Conservation (phyloP, 2,797 vertebrate genomes). For the Podarcis siculus region DNA sequence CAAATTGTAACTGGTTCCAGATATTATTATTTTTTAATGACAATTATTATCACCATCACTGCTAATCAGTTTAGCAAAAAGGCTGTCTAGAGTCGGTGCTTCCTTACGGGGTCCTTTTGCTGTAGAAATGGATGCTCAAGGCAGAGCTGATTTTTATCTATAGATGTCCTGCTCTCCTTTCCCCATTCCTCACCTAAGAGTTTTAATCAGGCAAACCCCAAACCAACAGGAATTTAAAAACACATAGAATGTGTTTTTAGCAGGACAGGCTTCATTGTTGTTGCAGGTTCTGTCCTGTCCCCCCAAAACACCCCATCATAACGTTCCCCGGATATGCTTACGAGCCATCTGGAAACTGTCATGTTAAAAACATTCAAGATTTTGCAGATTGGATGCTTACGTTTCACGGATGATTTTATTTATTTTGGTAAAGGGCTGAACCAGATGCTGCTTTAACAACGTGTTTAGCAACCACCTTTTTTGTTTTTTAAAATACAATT, state of each 20-base stretch:
- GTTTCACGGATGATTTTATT: not conserved
- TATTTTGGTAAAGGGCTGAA: not conserved
- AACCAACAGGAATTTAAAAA: not conserved
- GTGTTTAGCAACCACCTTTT: not conserved
- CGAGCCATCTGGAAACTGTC: not conserved
- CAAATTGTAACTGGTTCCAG: not conserved
- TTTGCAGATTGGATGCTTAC: not conserved
- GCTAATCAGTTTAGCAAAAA: not conserved
- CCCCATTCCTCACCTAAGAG: too few species aligned
- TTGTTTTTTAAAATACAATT: too few species aligned
- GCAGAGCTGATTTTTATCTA: slow-evolving; percentile 46
- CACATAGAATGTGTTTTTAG: too few species aligned
- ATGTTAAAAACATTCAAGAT: not conserved
- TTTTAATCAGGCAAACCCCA: not conserved
- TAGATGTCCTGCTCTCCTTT: slow-evolving; percentile 37
- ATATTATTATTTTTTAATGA: not conserved
- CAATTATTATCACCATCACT: not conserved
- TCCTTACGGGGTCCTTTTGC: slow-evolving; percentile 12
- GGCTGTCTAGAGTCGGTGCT: slow-evolving; percentile 27
- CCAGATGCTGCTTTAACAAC: not conserved
- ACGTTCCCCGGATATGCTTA: not conserved
- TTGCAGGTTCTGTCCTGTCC: not conserved
- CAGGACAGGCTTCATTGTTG: not conserved
- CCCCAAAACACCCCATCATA: too few species aligned
- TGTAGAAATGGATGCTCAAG: slow-evolving; percentile 62